Evolutionary conservation across 2,113 vertebrate species (phyloP), one percentile per base, ranked within the genome.

Genomic region (Sylvicapra grimmia): DNA sequence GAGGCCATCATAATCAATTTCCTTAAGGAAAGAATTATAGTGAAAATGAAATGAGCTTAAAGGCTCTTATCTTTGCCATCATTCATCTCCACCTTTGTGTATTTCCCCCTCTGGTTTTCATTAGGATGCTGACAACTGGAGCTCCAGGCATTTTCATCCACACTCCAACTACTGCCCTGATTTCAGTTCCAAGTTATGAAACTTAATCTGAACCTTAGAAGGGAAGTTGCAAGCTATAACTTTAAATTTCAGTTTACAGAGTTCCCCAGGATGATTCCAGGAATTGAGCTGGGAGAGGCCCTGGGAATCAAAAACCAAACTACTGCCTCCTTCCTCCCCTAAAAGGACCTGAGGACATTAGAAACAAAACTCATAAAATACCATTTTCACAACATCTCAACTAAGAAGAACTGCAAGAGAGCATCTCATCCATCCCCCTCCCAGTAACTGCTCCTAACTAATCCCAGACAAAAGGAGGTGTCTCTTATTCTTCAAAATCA

Each of bases 51-150:
- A 10, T 87, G 97, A 98, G 40, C 93, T 93, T n/a, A 98, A 98
- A 94, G 85, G 86, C 92, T 23, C 27, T 92, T 96, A 87, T 87
- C 83, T 97, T 97, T 96, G 54, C 72, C 49, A 56, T 98, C 95
- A 58, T 19, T 97, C 98, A 83, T 61, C 54, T 84, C 89, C 72
- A 91, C 53, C 36, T 95, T 85, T 96, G 91, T 94, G 97, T 97
- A 95, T 97, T 98, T 95, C 86, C n/a, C 80, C 98, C 93, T 96
- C 97, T 98, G 98, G 49, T 79, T 98, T 98, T 98, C 98, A 98
- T 97, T 97, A 98, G 63, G 93, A 97, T 97, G 91, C 97, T 98
- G 98, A 98, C 97, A 98, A 97, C 53, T 93, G 95, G 86, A 98
- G 98, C 98, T 98, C 96, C 59, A 47, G 25, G 83, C 79, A 85